Base-by-base conservation (phyloP, 2,888 invertebrate genomes). In the Branchipolynoe longqiensis region DNA sequence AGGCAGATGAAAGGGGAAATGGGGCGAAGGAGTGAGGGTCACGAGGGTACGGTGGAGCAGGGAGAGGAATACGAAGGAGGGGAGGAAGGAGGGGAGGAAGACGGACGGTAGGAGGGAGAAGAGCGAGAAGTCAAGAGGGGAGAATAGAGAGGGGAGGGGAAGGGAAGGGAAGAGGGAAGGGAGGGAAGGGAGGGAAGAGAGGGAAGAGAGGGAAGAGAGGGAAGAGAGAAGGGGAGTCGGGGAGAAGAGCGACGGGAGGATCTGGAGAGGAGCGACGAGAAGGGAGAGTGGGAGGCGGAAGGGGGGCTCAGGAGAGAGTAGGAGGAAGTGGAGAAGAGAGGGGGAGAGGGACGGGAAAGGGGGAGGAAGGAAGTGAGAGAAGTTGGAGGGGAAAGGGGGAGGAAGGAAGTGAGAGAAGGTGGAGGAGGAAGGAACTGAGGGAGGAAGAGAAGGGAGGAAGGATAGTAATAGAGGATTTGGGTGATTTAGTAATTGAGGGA, bases 381-480 rank as follows among this genome's bases (percentile, higher is more conserved):
- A 8, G n/a, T 6, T 12, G n/a, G 62, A 22, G 6, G n/a, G 62
- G n/a, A n/a, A 62, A 62, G n/a, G 62, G 28, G 25, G 62, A 62
- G 8, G 8, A 6, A 28, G 62, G 62, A 25, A 28, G 62, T 12
- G n/a, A 25, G 62, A 28, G 12, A 28, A n/a, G 62, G n/a, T 25
- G 12, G 12, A 62, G 62, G 62, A 28, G 62, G 28, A 62, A 25
- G n/a, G n/a, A 62, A 25, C 6, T 25, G 28, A 28, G n/a, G 6
- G 28, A 62, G 6, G 62, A 8, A 25, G 62, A n/a, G 62, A 62
- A n/a, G 62, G n/a, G 62, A n/a, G 62, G 28, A 62, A 62, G 28
- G 62, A n/a, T 62, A n/a, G 62, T 25, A 48, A 12, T 48, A n/a
- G n/a, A n/a, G n/a, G n/a, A n/a, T n/a, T n/a, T n/a, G n/a, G n/a